These are phyloP conservation scores for Lampropteryx suffumata DNA, from an alignment of 2,888 invertebrate genomes.

Conservation along the genomic window DNA sequence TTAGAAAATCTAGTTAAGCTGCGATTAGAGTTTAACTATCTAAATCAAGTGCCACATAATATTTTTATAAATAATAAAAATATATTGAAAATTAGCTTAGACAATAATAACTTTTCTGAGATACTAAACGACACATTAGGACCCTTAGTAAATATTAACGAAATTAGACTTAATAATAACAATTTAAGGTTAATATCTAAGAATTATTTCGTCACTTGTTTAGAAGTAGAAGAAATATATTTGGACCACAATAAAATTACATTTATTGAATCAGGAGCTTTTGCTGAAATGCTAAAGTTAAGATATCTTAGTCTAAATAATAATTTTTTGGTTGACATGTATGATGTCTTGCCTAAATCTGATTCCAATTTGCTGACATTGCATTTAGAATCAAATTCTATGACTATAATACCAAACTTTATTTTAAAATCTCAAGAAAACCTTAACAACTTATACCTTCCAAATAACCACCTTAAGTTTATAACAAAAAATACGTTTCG, in stretches of 20 bases:
- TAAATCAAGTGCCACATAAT: conserved; percentile 90
- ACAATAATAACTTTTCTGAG: conserved; percentile 91
- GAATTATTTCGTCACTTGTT: conserved; percentile 89
- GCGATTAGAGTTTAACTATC: conserved; percentile 92
- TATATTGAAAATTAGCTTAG: conserved; percentile 90
- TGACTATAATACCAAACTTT: conserved; percentile 88
- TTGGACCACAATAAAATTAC: conserved; percentile 93
- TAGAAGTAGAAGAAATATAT: conserved; percentile 90
- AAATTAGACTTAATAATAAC: conserved; percentile 93
- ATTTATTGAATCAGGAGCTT: conserved; percentile 90
- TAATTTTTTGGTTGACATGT: conserved; percentile 88
- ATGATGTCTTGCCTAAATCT: conserved; percentile 89
- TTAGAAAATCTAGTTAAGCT: conserved; percentile 90
- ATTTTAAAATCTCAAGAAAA: conserved; percentile 90
- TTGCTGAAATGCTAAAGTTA: conserved; percentile 87
- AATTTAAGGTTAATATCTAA: conserved; percentile 88
- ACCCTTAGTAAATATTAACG: conserved; percentile 87
- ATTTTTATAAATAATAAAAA: conserved; percentile 89
- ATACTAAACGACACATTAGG: conserved; percentile 91
- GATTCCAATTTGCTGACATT: conserved; percentile 88
- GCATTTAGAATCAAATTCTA: conserved; percentile 89
- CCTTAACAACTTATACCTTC: conserved; percentile 91
- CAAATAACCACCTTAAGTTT: conserved; percentile 88
- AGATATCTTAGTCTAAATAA: conserved; percentile 93
- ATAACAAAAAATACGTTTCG: conserved; percentile 88